Percentiles rank a stretch among this genome's conserved stretches.
Conservation (phyloP, 2,113 vertebrate species). For the Pterocles gutturalis region DNA sequence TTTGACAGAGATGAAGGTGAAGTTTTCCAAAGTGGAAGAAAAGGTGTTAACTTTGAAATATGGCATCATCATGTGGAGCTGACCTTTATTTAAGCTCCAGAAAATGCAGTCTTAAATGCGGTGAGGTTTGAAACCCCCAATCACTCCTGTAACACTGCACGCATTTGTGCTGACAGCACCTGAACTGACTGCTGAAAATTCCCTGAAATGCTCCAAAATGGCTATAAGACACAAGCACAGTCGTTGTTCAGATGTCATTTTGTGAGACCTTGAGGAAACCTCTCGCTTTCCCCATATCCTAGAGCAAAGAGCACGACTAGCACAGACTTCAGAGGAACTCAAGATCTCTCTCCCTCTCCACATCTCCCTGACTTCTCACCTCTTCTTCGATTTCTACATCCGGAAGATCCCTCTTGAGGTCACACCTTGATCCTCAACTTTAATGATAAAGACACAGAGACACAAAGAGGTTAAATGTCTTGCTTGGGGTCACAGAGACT, state of each 20-base stretch:
- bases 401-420: background rate
- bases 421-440: background rate
- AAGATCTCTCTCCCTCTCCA: background rate
- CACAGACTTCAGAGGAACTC: background rate
- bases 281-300: background rate
- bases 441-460: background rate
- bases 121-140: background rate
- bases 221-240: background rate
- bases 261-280: background rate
- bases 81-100: background rate
- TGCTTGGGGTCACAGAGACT: background rate
- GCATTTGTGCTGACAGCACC: background rate
- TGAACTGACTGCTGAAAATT: background rate
- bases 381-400: background rate
- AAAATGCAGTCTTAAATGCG: background rate
- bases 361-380: background rate
- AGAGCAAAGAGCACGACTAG: background rate
- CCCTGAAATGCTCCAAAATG: background rate
- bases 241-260: background rate
- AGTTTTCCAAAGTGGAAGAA: background rate
- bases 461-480: background rate
- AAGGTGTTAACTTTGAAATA: background rate
- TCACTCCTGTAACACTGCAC: background rate
- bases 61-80: fast-evolving
- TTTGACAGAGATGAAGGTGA: background rate